A percentile compares a stretch with the other conserved stretches of the same genome.
Evolutionary conservation across 2,888 invertebrate species (phyloP).

Genomic region (Agrochola macilenta): DNA sequence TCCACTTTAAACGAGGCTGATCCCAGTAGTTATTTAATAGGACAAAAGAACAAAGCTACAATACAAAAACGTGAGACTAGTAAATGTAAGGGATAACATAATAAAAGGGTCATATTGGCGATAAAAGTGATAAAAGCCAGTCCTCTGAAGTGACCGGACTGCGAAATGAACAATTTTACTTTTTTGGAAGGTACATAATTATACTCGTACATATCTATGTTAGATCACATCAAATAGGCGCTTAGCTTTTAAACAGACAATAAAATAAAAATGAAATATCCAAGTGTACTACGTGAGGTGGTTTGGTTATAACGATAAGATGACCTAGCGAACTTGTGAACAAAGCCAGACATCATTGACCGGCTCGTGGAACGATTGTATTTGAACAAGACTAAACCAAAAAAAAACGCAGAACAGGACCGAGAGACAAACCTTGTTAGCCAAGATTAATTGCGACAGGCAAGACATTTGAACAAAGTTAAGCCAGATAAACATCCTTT

Average conservation of each 20-base stretch:
- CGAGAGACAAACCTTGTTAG: constrained; percentile 24
- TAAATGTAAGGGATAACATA: constrained; percentile 42
- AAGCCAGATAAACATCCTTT: constrained; percentile 61
- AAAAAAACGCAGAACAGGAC: constrained; percentile 29
- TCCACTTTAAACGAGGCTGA: constrained; percentile 10
- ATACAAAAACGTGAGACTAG: background rate
- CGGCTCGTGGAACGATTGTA: background rate
- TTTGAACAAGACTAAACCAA: constrained; percentile 4
- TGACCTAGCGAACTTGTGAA: constrained; percentile 9
- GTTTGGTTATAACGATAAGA: background rate
- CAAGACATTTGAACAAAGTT: constrained; percentile 46
- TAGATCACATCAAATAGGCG: constrained; percentile 16
- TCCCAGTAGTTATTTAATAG: constrained; percentile 35
- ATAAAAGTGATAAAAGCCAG: constrained; percentile 38
- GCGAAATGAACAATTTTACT: constrained; percentile 23
- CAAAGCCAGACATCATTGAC: constrained; percentile 3
- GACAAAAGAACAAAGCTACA: constrained; percentile 31
- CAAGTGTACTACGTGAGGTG: constrained; percentile 10
- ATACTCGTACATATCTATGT: background rate
- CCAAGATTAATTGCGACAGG: constrained; percentile 41
- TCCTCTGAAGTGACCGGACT: constrained; percentile 9
- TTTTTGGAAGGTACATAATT: constrained; percentile 7
- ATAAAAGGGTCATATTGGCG: constrained; percentile 29
- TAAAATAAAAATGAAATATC: constrained; percentile 12
- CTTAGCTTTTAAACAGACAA: background rate